Base-by-base conservation (phyloP, 2,797 vertebrate genomes). In the Gallirallus australis region DNA sequence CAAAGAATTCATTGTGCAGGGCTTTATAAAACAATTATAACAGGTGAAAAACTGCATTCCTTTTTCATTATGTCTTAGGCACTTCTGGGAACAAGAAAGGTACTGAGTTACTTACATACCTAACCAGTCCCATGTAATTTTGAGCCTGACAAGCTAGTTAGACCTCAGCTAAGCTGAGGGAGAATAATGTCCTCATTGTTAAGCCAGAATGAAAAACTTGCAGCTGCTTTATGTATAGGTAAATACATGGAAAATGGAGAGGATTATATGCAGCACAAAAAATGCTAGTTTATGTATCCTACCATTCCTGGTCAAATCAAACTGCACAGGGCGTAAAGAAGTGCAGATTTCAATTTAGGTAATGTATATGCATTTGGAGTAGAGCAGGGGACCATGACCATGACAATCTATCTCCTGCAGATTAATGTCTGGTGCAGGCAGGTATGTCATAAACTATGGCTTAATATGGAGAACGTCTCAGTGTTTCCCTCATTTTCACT, bases 41-140 rank as follows among this genome's bases (percentile, higher is more conserved):
- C 97, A 98, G 97, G 97, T 98, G 97, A 97, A 97, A 96, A 97
- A 97, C 96, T 98, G 95, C 98, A 97, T 98, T 98, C 98, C 93
- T 97, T 97, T 97, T 96, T 95, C 65, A 60, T 97, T 98, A 97
- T 96, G 94, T 97, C 96, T 97, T 97, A 91, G 91, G 85, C 86
- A 96, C 92, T 97, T 97, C 94, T 96, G 96, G 91, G 94, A 98
- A 97, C 68, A 96, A 95, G 94, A 97, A 98, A 97, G 89, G 90
- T 96, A 60, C 79, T 64, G 89, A 97, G 96, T 82, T 97, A 90
- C 94, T 96, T 93, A 84, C 94, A 96, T 97, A 96, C 83, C 91
- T 98, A 95, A 91, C 81, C 53, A 93, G 53, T 37, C 39, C 91
- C 79, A 35, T 71, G 91, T 84, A 89, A 66, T 97, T 97, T 95